Base-by-base conservation (phyloP, 1,140 invertebrate species). In the Mizuhopecten yessoensis region DNA sequence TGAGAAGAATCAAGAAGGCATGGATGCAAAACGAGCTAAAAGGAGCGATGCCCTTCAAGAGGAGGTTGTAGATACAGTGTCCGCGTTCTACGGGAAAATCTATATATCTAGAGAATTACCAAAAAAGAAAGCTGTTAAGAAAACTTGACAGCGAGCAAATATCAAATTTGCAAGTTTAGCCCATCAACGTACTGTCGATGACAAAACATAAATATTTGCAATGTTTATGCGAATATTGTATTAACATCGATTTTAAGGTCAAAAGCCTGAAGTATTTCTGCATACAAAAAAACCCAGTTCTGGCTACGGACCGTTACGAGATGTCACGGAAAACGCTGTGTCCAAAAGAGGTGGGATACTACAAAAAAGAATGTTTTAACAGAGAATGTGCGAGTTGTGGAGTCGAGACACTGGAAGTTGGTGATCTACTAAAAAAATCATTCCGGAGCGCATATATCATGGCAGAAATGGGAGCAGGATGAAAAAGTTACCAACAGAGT, bases 181-280 rank as follows among this genome's bases (percentile, higher is more conserved):
- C 88, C n/a, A 34, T 34, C 7, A 89, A 89, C 29, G 88, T 89
- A 34, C 33, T 89, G 33, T 57, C 88, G 0, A 89, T 89, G 49
- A 13, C 88, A 34, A 75, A 36, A 36, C n/a, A 89, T n/a, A 89
- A 86, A 34, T 86, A 34, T n/a, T 33, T 89, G 33, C 49, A 86
- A 34, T 89, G 88, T 36, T 34, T 89, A 36, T 89, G 88, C 49
- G 88, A 89, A 34, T 89, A 89, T 86, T 89, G 88, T 34, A 86
- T 89, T 13, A 89, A 89, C 34, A 29, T 89, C 11, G 88, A 89
- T 17, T 86, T 89, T 86, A 89, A 89, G 20, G 33, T 89, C 7
- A 20, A 86, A 86, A 34, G 29, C n/a, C 39, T 88, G 34, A 89
- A 89, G 75, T 57, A 23, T 57, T 89, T 89, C 33, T 89, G 88